Base-by-base conservation (phyloP, 2,888 invertebrate genomes). In the Lasioglossum vierecki region DNA sequence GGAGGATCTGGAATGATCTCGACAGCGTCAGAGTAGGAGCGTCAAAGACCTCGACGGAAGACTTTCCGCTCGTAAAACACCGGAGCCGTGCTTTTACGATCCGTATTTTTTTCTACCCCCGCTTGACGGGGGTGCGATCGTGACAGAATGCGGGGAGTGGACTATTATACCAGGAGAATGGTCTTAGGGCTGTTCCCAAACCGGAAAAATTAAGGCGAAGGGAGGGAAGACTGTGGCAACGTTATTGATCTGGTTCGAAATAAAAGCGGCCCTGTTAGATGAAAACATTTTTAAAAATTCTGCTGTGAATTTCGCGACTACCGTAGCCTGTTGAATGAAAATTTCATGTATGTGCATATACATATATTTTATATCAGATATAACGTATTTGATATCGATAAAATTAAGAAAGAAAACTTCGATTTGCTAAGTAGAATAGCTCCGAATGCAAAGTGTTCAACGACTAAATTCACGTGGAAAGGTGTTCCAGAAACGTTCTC, bases 41-140 rank as follows among this genome's bases (percentile, higher is more conserved):
- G 68, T 85, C 88, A 88, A 88, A 88, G 82, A 66, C 71, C 74
- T 13, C 26, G 60, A 77, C 76, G 83, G 68, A 85, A 68, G 85
- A 82, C 60, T 83, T 74, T 60, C 73, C 71, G 76, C n/a, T 83
- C 73, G 83, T 88, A 74, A 89, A 89, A 79, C 76, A 80, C 53
- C 26, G 26, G 26, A 72, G 76, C 44, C 80, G 44, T 76, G 68
- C 71, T 79, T 85, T 85, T 71, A 71, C 75, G 46, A 84, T 49
- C 53, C 60, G 30, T 26, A 49, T 70, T 53, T 74, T 77, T 78
- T 74, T 49, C 26, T 8, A 6, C 22, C 13, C 41, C 11, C 26
- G 39, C 11, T n/a, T 4, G n/a, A 57, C 11, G 57, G 57, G n/a
- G 11, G 4, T 57, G n/a, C 57, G 57, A n/a, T 57, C 57, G 57